Conservation (phyloP, 2,797 vertebrate genomes). For the Liasis olivaceus region DNA sequence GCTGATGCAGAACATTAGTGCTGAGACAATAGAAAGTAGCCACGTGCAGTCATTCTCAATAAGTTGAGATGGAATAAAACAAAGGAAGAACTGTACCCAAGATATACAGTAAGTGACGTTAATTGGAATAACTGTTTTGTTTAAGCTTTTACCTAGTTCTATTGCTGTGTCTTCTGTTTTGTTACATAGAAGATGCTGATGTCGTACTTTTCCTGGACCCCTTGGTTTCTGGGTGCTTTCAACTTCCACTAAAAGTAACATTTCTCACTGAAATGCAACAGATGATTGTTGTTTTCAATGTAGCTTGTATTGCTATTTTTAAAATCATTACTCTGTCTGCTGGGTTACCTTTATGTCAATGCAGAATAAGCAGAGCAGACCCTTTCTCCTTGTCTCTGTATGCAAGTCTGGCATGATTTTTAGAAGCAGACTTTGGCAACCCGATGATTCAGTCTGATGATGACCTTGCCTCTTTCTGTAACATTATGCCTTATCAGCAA, state of each 20-base stretch:
- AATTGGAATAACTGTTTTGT: background rate
- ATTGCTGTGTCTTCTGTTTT: background rate
- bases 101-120: background rate
- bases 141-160: constrained; percentile 12
- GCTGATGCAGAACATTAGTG: constrained; percentile 10
- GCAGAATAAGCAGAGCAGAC: constrained; percentile 10
- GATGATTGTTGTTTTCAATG: background rate
- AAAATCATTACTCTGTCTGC: background rate
- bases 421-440: constrained; percentile 3
- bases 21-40: constrained; percentile 37
- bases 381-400: background rate
- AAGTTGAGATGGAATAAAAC: constrained; percentile 2
- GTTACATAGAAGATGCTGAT: background rate
- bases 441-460: background rate
- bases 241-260: constrained; percentile 32
- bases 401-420: background rate
- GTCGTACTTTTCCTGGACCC: constrained; percentile 19
- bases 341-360: background rate
- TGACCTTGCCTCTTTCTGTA: background rate
- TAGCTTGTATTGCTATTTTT: background rate
- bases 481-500: background rate
- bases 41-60: constrained; percentile 3
- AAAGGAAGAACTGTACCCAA: constrained; percentile 11
- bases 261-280: constrained; percentile 1
- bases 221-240: constrained; percentile 25